A percentile compares a stretch with the other conserved stretches of the same genome.
These are phyloP conservation scores for Montifringilla adamsi DNA, from an alignment of 2,113 vertebrate species.

Conservation along the genomic window DNA sequence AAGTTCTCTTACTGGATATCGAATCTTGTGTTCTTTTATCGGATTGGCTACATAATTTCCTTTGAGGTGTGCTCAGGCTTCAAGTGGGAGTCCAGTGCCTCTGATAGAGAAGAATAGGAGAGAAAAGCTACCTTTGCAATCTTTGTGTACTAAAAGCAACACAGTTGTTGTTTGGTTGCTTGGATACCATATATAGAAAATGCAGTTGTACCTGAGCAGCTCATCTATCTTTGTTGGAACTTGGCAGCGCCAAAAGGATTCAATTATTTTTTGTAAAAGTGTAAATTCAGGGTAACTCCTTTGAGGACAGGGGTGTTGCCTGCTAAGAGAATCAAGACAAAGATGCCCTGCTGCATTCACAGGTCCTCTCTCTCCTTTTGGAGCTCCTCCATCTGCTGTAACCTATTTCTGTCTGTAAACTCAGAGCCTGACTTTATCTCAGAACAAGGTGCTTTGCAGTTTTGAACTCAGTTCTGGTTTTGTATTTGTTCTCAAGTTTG, in stretches of 20 bases:
- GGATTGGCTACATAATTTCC: not conserved
- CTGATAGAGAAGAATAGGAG: not conserved
- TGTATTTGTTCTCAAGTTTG: not conserved
- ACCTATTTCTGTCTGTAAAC: not conserved
- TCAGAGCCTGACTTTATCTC: not conserved
- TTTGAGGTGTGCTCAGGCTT: not conserved
- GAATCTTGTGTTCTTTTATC: rapidly evolving
- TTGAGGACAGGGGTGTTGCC: not conserved
- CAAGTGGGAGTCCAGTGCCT: not conserved
- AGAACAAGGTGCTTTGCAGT: not conserved
- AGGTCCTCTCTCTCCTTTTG: not conserved
- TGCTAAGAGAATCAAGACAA: not conserved
- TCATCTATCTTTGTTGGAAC: not conserved
- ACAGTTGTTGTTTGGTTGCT: not conserved
- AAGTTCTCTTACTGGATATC: rapidly evolving
- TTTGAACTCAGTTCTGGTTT: not conserved
- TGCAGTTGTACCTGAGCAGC: not conserved
- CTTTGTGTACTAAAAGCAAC: not conserved
- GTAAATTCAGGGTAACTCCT: not conserved
- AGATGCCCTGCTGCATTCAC: not conserved
- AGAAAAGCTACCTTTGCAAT: not conserved
- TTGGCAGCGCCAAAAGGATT: not conserved
- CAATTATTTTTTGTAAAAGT: not conserved
- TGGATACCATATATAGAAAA: not conserved
- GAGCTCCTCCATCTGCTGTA: not conserved